Evolutionary conservation across 2,888 invertebrate genomes (phyloP).

Genomic region (Antheraea assamensis): DNA sequence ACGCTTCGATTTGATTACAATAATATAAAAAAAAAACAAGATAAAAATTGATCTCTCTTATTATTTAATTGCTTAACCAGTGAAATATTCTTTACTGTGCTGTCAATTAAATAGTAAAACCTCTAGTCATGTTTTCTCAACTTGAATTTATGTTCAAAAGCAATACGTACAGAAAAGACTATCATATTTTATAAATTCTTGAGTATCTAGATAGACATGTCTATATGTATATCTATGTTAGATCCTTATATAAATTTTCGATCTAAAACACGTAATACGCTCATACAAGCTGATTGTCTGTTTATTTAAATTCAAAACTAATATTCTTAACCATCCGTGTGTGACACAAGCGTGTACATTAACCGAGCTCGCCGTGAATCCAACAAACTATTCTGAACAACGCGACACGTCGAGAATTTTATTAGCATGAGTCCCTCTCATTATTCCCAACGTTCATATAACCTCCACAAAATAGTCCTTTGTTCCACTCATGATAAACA

Average conservation of each 20-base stretch:
- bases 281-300: not conserved
- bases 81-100: too few relatives aligned
- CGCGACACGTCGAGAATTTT: conserved; percentile 40
- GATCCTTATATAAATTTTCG: not conserved
- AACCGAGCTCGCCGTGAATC: conserved; percentile 32
- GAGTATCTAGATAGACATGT: not conserved
- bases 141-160: too few relatives aligned
- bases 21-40: not conserved
- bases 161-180: too few relatives aligned
- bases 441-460: conserved; percentile 31
- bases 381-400: conserved; percentile 45
- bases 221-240: not conserved
- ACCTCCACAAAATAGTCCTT: conserved; percentile 28
- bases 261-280: not conserved
- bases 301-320: conserved; percentile 23
- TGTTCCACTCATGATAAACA: conserved; percentile 24
- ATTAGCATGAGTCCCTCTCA: conserved; percentile 36
- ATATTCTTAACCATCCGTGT: conserved; percentile 12
- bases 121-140: too few relatives aligned
- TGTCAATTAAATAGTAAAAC: too few relatives aligned
- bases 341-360: conserved; percentile 21
- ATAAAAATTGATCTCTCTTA: not conserved
- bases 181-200: not conserved
- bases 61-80: too few relatives aligned
- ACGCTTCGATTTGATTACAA: too few relatives aligned